Base-by-base conservation (phyloP, 2,888 invertebrate species). In the Athripsodes cinereus region DNA sequence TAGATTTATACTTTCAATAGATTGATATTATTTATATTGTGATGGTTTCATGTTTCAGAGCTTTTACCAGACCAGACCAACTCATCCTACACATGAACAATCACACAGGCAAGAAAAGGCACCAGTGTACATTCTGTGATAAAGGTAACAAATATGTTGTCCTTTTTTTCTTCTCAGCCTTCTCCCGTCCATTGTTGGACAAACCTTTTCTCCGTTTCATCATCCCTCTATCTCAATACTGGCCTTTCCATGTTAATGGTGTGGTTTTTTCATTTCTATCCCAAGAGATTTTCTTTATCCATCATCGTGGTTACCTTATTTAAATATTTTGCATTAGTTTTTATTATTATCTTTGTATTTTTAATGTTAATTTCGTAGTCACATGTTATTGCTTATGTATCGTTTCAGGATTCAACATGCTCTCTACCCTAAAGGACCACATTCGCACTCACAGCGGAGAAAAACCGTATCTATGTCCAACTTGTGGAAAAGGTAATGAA, bases 371-470 rank as follows among this genome's bases (percentile, higher is more conserved):
- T n/a, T n/a, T n/a, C n/a, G n/a, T n/a, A n/a, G n/a, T n/a, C n/a
- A n/a, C n/a, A n/a, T n/a, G n/a, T n/a, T n/a, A n/a, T n/a, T n/a
- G n/a, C n/a, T n/a, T n/a, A n/a, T n/a, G n/a, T n/a, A n/a, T n/a
- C n/a, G n/a, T 54, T 62, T 60, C 5, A 62, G 74, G 74, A 0
- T 75, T 75, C 55, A 72, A 73, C 6, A 74, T 75, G 74, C 64
- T 71, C 1, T 74, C 74, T 0, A 71, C 75, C 0, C 62, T 75
- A 22, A 71, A 72, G 35, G 75, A 75, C 63, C 75, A 75, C 53
- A 65, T 73, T 62, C 69, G 75, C 3, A 72, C 71, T 19, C 75
- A 75, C 54, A 74, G 71, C 6, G 74, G 74, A 0, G 75, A 75
- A 59, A 72, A 71, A 44, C 75, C 75, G 1, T 75, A 71, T 57